phyloP scores from a whole-genome alignment of 1,140 invertebrate genomes.

The Hylyphantes graminicola region DNA sequence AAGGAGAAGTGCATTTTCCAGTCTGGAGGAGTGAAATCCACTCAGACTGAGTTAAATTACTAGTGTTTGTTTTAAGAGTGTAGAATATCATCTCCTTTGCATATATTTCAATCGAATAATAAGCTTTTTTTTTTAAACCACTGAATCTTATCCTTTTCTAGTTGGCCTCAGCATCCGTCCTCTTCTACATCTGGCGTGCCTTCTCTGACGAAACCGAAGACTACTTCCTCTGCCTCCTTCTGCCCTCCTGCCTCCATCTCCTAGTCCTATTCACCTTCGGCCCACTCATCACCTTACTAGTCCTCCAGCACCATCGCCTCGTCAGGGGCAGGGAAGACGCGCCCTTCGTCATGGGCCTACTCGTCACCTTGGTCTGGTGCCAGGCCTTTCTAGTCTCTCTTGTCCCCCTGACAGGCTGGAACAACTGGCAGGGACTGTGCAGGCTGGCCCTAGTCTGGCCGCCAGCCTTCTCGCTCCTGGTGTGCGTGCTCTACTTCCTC shows the following conservation, averaged over 20 bases:
- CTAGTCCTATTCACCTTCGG: slow-evolving; percentile 40
- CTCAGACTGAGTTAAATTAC: too few relatives aligned
- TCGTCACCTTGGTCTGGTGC: slow-evolving; percentile 40
- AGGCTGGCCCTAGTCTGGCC: slow-evolving; percentile 10
- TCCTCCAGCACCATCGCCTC: slow-evolving; percentile 30
- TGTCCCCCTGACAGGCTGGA: slow-evolving; percentile 34
- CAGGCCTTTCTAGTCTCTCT: slow-evolving; percentile 42
- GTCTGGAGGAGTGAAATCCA: too few relatives aligned
- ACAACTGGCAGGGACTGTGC: slow-evolving; percentile 28
- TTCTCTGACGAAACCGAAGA: not conserved
- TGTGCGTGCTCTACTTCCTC: slow-evolving; percentile 49
- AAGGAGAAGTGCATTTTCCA: too few relatives aligned
- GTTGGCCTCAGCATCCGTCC: not conserved
- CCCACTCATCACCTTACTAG: slow-evolving; percentile 42
- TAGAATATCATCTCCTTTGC: too few relatives aligned
- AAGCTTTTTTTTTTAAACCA: too few relatives aligned
- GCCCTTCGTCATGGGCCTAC: slow-evolving; percentile 2
- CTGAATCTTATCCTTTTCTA: too few relatives aligned
- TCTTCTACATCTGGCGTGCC: not conserved
- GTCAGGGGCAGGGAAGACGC: not conserved
- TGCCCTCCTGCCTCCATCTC: slow-evolving; percentile 30
- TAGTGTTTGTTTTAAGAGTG: too few relatives aligned
- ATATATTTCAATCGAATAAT: too few relatives aligned
- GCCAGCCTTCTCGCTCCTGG: slow-evolving; percentile 18
- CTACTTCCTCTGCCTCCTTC: not conserved